Conservation (phyloP, 2,797 vertebrate genomes). For the Argentina silus region DNA sequence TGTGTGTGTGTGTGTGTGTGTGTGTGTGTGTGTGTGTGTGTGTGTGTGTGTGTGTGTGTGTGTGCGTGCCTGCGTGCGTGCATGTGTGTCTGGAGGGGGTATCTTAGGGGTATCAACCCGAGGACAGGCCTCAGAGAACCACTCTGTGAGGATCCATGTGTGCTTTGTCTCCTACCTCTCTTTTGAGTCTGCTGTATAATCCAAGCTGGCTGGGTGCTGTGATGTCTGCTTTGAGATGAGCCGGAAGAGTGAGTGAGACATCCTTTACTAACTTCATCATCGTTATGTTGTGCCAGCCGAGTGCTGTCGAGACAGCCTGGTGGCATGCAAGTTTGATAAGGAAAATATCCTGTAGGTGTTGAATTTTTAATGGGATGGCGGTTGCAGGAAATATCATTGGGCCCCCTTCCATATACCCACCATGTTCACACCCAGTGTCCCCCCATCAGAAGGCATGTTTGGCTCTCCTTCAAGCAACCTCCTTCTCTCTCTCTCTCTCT, state of each 20-base stretch:
- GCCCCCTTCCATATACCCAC: constrained; percentile 19
- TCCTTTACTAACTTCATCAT: constrained; percentile 54
- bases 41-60: neutral
- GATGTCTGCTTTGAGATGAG: constrained; percentile 3
- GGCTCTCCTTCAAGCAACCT: constrained; percentile 1
- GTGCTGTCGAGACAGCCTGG: constrained; percentile 61
- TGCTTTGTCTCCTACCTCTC: neutral
- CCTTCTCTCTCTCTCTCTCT: neutral
- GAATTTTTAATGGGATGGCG: constrained; percentile 71
- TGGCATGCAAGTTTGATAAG: constrained; percentile 74
- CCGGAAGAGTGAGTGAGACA: constrained; percentile 1
- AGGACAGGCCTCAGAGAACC: constrained; percentile 35
- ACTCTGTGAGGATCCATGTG: neutral
- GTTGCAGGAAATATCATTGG: constrained; percentile 59
- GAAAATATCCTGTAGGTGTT: constrained; percentile 73
- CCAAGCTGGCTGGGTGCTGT: neutral
- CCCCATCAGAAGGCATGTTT: constrained; percentile 3
- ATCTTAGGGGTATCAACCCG: constrained; percentile 30
- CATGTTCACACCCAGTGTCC: neutral
- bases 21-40: neutral
- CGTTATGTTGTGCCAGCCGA: constrained; percentile 31
- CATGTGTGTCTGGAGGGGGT: constrained; percentile 18
- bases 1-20: too few relatives aligned
- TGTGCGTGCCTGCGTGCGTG: constrained; percentile 28
- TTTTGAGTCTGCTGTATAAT: neutral